Conservation (phyloP, 2,888 invertebrate species). For the Ophion slaviceki region DNA sequence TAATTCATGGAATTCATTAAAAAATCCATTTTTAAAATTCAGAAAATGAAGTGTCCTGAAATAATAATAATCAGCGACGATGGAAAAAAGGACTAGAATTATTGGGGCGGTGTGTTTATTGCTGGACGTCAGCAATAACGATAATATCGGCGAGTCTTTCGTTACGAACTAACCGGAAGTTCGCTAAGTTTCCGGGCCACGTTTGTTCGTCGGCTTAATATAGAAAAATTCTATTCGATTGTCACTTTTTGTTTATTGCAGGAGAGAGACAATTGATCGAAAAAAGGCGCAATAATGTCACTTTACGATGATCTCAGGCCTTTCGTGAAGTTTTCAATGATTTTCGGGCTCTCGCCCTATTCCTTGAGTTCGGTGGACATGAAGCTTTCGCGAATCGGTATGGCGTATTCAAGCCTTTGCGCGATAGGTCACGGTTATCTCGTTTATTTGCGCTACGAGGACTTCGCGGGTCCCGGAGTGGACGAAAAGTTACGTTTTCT, state of each 20-base stretch:
- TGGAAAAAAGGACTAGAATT: not conserved
- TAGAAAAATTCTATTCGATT: not conserved
- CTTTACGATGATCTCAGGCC: constrained; percentile 46
- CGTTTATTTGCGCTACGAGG: constrained; percentile 31
- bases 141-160: not conserved
- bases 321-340: constrained; percentile 23
- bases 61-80: no score
- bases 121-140: not conserved
- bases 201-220: no score
- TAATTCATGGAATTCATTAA: no score
- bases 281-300: constrained; percentile 34
- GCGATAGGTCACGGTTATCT: constrained; percentile 19
- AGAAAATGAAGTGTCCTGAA: no score
- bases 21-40: no score
- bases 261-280: no score
- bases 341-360: constrained; percentile 52
- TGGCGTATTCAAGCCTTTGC: constrained; percentile 38
- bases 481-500: constrained; percentile 42
- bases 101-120: not conserved
- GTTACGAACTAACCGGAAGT: no score
- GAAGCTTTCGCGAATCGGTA: constrained; percentile 24
- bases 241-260: not conserved
- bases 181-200: no score
- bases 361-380: constrained; percentile 34
- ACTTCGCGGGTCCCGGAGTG: not conserved